Evolutionary conservation across 2,888 invertebrate species (phyloP), one percentile per base, ranked within the genome.

Genomic region (Athetis lepigone): DNA sequence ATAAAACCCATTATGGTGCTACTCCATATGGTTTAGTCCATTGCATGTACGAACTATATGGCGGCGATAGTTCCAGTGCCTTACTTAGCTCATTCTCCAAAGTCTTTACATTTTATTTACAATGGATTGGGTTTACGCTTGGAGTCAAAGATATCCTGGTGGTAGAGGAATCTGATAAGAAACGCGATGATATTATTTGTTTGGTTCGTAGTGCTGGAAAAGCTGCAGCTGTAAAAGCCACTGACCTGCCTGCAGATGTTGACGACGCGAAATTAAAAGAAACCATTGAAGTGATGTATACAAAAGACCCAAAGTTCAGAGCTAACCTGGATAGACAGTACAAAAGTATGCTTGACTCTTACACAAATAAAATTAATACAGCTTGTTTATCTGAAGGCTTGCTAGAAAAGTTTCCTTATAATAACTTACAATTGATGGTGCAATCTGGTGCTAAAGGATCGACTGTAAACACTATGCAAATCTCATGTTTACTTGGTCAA

Each of bases 381-480:
- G 96, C 96, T 0, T 99, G 98, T 86, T 95, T 99, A 64, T 97
- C 98, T 0, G 96, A 96, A 63, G 99, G 99, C 1, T 95, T 99
- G 42, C 92, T 98, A 7, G 97, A 97, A 70, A 96, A 97, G 80
- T 99, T 99, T 86, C 99, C 99, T 0, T 92, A 96, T 18, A 99
- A 99, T 89, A 99, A 99, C 92, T 96, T 99, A n/a, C 99, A 99
- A 88, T 91, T 99, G 78, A 99, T 99, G 99, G 99, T 99, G 0
- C 97, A 98, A 83, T 99, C 99, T 18, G 99, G 99, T 68, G 99
- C 99, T 0, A 99, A 99, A 91, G 99, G 99, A n/a, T 98, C 99
- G 0, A 97, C 98, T 57, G 99, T 99, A 0, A 99, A 99, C 88
- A 98, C 98, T 80, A 98, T 99, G 98, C 99, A 99, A 94, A 99